These are phyloP conservation scores for Trachelus tabidus DNA, from an alignment of 2,888 invertebrate species.

Conservation along the genomic window DNA sequence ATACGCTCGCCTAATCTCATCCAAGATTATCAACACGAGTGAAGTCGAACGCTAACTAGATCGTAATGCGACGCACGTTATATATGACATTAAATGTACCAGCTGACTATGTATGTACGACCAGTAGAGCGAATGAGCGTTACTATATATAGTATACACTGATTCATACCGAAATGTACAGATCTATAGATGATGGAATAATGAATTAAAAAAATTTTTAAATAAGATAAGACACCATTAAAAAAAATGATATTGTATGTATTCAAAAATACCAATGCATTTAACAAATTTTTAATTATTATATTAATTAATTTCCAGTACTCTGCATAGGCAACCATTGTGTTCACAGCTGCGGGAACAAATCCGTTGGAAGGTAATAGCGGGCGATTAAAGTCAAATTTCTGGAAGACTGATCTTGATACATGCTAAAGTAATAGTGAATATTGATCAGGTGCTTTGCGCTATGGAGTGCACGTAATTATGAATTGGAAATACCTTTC, in stretches of 20 bases:
- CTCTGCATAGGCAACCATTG: neutral
- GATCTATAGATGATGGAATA: neutral
- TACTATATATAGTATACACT: neutral
- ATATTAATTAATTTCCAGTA: neutral
- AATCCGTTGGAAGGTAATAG: constrained; percentile 27
- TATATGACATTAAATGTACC: constrained; percentile 29
- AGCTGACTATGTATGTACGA: constrained; percentile 22
- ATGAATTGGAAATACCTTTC: neutral
- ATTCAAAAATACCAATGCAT: neutral
- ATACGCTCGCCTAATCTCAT: constrained; percentile 26
- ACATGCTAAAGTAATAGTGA: constrained; percentile 47
- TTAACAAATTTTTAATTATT: neutral
- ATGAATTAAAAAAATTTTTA: neutral
- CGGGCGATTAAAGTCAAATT: constrained; percentile 40
- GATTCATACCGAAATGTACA: neutral
- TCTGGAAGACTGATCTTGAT: constrained; percentile 51
- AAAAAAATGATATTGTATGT: neutral
- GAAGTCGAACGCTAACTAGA: constrained; percentile 45
- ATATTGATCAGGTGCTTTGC: constrained; percentile 49
- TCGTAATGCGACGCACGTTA: constrained; percentile 39
- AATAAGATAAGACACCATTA: neutral
- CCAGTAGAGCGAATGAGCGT: neutral
- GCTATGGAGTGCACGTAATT: neutral
- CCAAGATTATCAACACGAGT: constrained; percentile 39
- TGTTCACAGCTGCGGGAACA: constrained; percentile 49